These are phyloP conservation scores for Salpingus planirostris DNA, from an alignment of 2,888 invertebrate species.

Conservation along the genomic window DNA sequence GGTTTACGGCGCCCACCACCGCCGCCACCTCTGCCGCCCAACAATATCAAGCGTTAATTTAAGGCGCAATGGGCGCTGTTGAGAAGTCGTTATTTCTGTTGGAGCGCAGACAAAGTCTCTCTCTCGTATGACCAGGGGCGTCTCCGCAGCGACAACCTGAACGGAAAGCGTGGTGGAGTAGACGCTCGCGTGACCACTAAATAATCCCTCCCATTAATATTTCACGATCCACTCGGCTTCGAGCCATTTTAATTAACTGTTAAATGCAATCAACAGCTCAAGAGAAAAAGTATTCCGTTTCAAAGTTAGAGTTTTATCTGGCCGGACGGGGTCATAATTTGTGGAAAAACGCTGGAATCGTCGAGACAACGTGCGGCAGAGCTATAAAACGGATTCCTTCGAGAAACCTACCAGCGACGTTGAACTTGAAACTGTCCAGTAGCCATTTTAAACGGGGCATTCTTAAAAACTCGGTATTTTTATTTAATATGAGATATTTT, in stretches of 20 bases:
- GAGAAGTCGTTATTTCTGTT: no score
- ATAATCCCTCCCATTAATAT: conserved; percentile 22
- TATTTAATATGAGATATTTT: no score
- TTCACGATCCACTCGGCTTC: conserved; percentile 18
- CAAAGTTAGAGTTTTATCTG: conserved; percentile 14
- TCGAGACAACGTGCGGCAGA: conserved; percentile 9
- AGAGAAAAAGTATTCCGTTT: conserved; percentile 13
- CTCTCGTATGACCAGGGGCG: conserved; percentile 19
- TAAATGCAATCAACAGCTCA: conserved; percentile 22
- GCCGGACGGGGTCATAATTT: conserved; percentile 12
- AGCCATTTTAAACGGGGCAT: no score
- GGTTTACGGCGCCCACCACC: no score
- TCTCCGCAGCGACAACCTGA: conserved; percentile 14
- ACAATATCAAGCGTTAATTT: no score
- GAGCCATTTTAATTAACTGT: conserved; percentile 23
- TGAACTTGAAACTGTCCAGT: no score
- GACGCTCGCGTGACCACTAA: conserved; percentile 23
- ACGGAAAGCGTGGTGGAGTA: conserved; percentile 14
- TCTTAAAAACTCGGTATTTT: no score
- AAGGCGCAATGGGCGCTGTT: no score
- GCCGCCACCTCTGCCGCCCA: no score
- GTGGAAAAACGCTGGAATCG: conserved; percentile 11
- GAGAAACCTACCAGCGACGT: no score
- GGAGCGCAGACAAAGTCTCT: no score
- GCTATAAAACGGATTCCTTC: conserved; percentile 9